A percentile compares a stretch with the other conserved stretches of the same genome.
Evolutionary conservation across 2,113 vertebrate genomes (phyloP).

Genomic region (Loxodonta africana): DNA sequence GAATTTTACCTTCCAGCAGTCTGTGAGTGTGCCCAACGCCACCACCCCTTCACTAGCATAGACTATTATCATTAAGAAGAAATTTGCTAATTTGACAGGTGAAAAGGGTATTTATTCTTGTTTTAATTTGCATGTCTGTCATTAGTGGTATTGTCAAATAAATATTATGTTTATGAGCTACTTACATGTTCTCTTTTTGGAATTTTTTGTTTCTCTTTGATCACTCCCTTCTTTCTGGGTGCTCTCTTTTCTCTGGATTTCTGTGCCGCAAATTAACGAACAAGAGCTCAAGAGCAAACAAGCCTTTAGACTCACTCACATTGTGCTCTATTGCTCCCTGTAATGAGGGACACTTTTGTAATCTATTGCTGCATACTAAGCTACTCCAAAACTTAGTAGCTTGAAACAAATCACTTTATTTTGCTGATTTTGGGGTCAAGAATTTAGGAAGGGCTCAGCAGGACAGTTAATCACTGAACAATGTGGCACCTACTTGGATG

Average conservation of each 20-base stretch:
- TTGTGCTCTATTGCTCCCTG: background rate
- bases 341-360: background rate
- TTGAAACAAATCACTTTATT: background rate
- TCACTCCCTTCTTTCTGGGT: background rate
- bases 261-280: conserved; percentile 32
- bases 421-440: background rate
- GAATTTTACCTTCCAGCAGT: background rate
- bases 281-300: conserved; percentile 17
- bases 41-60: background rate
- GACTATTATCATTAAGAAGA: background rate
- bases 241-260: background rate
- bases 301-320: background rate
- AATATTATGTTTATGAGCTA: background rate
- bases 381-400: too few relatives aligned
- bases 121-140: background rate
- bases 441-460: background rate
- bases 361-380: background rate
- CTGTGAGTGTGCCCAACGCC: background rate
- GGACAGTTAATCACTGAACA: background rate
- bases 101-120: background rate
- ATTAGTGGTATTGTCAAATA: background rate
- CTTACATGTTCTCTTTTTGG: background rate
- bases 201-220: background rate
- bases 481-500: background rate
- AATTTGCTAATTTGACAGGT: background rate